Percentiles rank a stretch among this genome's conserved stretches.
Evolutionary conservation across 2,113 vertebrate species (phyloP).

Genomic region (Mustela lutreola): DNA sequence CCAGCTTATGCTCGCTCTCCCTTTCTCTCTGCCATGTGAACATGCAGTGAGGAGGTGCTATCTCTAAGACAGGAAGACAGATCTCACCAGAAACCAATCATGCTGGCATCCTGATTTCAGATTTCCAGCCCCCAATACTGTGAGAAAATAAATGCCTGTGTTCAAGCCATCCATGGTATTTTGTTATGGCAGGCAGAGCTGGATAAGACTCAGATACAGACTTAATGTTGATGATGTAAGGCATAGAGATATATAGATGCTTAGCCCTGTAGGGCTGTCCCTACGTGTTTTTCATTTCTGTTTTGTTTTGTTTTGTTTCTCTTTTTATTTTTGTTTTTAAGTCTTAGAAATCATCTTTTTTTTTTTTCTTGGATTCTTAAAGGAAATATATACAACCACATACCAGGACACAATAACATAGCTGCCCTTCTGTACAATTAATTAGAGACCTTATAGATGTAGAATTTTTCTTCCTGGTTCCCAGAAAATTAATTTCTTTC

Average conservation of each 20-base stretch:
- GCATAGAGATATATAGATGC: not conserved
- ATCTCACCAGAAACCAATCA: not conserved
- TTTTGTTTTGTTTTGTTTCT: too few species aligned
- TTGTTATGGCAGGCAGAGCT: not conserved
- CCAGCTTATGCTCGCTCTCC: rapidly evolving
- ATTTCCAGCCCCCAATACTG: not conserved
- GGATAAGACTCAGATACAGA: not conserved
- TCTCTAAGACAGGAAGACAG: not conserved
- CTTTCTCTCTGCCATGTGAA: not conserved
- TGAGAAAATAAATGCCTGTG: not conserved
- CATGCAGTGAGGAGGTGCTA: not conserved
- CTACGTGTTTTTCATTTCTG: not conserved
- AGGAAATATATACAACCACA: not conserved
- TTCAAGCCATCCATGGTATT: not conserved
- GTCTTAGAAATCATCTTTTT: not conserved
- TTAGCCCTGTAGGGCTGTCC: not conserved
- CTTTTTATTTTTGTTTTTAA: not conserved
- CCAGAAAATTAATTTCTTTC: not conserved
- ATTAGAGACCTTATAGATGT: not conserved
- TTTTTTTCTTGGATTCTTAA: not conserved
- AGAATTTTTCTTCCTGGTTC: not conserved
- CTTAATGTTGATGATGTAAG: not conserved
- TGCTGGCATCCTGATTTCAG: not conserved
- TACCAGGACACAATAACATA: not conserved
- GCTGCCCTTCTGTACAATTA: not conserved